phyloP scores from a whole-genome alignment of 2,797 vertebrate genomes.

The Emys orbicularis region DNA sequence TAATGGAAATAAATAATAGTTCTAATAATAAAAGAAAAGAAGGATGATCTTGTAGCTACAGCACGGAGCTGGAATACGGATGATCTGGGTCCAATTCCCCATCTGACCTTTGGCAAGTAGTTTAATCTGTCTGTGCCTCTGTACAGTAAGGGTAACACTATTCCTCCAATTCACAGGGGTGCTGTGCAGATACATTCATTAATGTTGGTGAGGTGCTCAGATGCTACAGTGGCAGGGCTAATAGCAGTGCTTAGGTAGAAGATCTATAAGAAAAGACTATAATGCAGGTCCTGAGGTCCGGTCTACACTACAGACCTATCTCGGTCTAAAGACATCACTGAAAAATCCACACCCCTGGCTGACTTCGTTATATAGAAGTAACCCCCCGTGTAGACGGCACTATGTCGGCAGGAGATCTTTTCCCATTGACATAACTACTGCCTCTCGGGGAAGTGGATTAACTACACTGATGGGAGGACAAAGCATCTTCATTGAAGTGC shows the following conservation, averaged over 20 bases:
- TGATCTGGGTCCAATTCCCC: conserved; percentile 13
- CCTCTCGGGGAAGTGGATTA: not conserved
- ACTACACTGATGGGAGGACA: not conserved
- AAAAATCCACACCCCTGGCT: not conserved
- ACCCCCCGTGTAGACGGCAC: not conserved
- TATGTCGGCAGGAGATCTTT: not conserved
- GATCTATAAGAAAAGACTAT: not conserved
- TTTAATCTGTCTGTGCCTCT: not conserved
- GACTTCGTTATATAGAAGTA: not conserved
- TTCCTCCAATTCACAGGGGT: not conserved
- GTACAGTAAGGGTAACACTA: not conserved
- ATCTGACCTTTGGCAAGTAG: not conserved
- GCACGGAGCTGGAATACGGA: not conserved
- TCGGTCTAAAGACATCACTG: too few relatives aligned
- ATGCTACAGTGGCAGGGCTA: not conserved
- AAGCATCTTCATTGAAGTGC: not conserved
- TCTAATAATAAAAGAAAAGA: not conserved
- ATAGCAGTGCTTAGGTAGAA: not conserved
- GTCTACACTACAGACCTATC: not conserved
- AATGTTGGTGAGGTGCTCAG: not conserved
- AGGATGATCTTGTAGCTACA: accelerated
- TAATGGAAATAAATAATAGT: not conserved
- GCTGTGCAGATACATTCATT: not conserved
- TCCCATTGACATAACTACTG: not conserved
- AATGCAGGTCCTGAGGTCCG: not conserved